Conservation (phyloP, 2,113 vertebrate species). For the Semicossyphus pulcher region DNA sequence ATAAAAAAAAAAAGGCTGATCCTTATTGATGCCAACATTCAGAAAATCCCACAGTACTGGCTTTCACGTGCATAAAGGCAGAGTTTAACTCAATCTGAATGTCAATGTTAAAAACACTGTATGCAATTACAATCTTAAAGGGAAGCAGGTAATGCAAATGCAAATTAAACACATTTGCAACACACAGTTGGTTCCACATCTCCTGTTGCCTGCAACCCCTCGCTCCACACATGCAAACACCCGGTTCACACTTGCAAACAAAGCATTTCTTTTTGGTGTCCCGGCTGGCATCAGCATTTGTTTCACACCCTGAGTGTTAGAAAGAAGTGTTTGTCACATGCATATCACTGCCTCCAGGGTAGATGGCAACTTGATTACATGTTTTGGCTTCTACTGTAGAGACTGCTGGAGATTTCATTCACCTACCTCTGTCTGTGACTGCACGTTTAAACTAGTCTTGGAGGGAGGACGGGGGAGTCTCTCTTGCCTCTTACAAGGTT, state of each 20-base stretch:
- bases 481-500: background rate
- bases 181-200: conserved; percentile 5
- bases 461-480: background rate
- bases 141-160: conserved; percentile 61
- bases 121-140: conserved; percentile 26
- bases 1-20: background rate
- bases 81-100: conserved; percentile 26
- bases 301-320: conserved; percentile 6
- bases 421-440: background rate
- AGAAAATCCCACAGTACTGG: conserved; percentile 12
- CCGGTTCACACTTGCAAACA: conserved; percentile 41
- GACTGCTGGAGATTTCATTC: background rate
- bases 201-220: background rate
- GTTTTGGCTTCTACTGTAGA: background rate
- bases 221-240: background rate
- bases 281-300: conserved; percentile 20
- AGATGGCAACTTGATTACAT: too few relatives aligned
- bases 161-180: conserved; percentile 67
- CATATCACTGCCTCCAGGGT: conserved; percentile 7
- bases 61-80: conserved; percentile 28
- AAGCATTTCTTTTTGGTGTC: conserved; percentile 18
- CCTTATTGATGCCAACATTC: conserved; percentile 28
- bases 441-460: background rate
- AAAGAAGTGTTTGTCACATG: conserved; percentile 7
- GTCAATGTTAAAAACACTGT: conserved; percentile 34